Percentiles rank a stretch among this genome's conserved stretches.
Evolutionary conservation across 2,888 invertebrate genomes (phyloP).

Genomic region (Muscina levida): DNA sequence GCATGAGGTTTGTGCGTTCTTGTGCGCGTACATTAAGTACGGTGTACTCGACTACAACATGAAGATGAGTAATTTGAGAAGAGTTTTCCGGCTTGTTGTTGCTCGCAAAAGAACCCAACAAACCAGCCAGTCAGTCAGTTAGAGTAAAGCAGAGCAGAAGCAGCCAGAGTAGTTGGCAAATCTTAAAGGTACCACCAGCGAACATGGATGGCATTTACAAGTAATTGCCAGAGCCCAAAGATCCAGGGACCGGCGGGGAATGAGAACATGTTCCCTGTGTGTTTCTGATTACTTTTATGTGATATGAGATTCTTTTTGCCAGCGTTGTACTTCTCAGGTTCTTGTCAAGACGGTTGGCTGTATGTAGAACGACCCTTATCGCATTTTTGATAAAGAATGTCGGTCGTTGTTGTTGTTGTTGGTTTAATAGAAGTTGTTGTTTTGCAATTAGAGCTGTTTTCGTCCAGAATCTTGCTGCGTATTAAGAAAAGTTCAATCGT

Average conservation of each 20-base stretch:
- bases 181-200: slow-evolving; percentile 48
- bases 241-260: slow-evolving; percentile 17
- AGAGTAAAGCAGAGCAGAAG: background rate
- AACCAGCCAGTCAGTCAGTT: too few species aligned
- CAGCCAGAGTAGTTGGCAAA: slow-evolving; percentile 7
- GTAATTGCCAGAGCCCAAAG: slow-evolving; percentile 38
- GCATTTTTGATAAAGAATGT: slow-evolving; percentile 43
- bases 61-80: slow-evolving; percentile 65
- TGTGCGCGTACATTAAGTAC: slow-evolving; percentile 10
- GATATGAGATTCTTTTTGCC: slow-evolving; percentile 48
- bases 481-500: slow-evolving; percentile 40
- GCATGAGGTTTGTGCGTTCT: background rate
- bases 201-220: slow-evolving; percentile 44
- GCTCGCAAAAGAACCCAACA: slow-evolving; percentile 3
- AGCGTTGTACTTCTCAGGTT: slow-evolving; percentile 17
- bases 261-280: slow-evolving; percentile 18
- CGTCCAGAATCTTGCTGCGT: slow-evolving; percentile 57
- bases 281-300: slow-evolving; percentile 60
- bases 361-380: slow-evolving; percentile 55
- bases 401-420: slow-evolving; percentile 44
- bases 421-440: too few species aligned
- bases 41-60: slow-evolving; percentile 23
- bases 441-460: slow-evolving; percentile 64
- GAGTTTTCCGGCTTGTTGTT: slow-evolving; percentile 64
- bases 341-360: slow-evolving; percentile 37